Conservation (phyloP, 2,888 invertebrate genomes). For the Lissocephala sabroskyi region DNA sequence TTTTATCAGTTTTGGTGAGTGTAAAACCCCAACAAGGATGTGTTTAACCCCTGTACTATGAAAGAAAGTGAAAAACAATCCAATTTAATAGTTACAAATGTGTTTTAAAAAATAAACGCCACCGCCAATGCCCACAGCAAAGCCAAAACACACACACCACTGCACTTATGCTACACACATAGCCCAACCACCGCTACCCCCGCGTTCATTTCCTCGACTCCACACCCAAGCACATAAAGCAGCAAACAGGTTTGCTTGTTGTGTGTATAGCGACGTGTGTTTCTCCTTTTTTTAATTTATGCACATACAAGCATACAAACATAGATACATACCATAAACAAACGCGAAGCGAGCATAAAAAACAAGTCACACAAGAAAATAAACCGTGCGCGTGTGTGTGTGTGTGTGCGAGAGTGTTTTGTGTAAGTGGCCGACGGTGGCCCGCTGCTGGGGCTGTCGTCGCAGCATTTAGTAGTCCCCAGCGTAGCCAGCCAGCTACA, state of each 20-base stretch:
- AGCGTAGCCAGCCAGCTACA: conserved; percentile 40
- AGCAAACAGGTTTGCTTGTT: conserved; percentile 61
- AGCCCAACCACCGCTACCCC: conserved; percentile 26
- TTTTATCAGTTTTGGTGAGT: conserved; percentile 62
- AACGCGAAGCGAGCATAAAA: conserved; percentile 49
- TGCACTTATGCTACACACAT: conserved; percentile 21
- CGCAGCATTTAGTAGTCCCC: conserved; percentile 35
- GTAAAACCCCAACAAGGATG: no score
- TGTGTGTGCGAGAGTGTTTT: conserved; percentile 20
- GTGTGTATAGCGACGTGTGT: conserved; percentile 51
- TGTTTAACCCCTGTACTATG: no score
- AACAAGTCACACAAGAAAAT: conserved; percentile 59
- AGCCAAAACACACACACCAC: conserved; percentile 33
- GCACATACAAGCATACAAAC: conserved; percentile 35
- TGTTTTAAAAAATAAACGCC: conserved; percentile 22
- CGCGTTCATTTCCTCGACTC: conserved; percentile 29
- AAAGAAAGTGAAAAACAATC: no score
- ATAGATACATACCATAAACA: conserved; percentile 30
- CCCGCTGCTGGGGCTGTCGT: not conserved
- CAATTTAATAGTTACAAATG: no score
- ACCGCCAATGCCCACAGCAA: conserved; percentile 32
- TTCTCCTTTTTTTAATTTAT: conserved; percentile 48
- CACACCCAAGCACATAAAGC: conserved; percentile 39
- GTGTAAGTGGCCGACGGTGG: conserved; percentile 31
- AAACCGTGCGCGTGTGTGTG: conserved; percentile 31